A percentile compares a stretch with the other conserved stretches of the same genome.
Conservation (phyloP, 2,113 vertebrate genomes). For the Oryzias melastigma region DNA sequence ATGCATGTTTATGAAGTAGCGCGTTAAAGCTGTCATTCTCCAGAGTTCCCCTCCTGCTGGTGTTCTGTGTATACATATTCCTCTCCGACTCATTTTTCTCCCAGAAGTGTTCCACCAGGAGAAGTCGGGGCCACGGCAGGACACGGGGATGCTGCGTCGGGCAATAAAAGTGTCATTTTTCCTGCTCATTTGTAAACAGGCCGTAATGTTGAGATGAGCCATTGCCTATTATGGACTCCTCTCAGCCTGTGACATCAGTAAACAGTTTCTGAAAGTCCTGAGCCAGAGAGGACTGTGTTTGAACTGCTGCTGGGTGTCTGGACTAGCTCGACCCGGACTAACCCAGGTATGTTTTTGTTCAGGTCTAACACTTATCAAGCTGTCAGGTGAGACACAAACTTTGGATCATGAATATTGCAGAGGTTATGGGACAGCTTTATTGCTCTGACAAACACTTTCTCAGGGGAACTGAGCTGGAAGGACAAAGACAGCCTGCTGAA, state of each 20-base stretch:
- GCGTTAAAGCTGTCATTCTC: slow-evolving; percentile 56
- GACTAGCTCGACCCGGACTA: slow-evolving; percentile 61
- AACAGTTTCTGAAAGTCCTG: slow-evolving; percentile 36
- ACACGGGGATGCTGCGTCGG: slow-evolving; percentile 30
- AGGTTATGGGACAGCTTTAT: slow-evolving; percentile 72
- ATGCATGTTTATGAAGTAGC: slow-evolving; percentile 68
- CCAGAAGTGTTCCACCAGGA: slow-evolving; percentile 31
- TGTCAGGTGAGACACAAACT: slow-evolving; percentile 62
- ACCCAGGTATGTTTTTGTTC: slow-evolving; percentile 67
- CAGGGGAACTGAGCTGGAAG: slow-evolving; percentile 39
- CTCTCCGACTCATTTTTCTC: slow-evolving; percentile 30
- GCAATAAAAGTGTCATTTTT: slow-evolving; percentile 76
- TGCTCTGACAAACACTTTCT: slow-evolving; percentile 65
- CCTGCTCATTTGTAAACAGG: slow-evolving; percentile 66
- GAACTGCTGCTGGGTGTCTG: slow-evolving; percentile 64
- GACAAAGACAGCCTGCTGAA: slow-evolving; percentile 51
- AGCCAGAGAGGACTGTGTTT: slow-evolving; percentile 58
- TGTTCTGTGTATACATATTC: slow-evolving; percentile 11
- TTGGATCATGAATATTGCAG: slow-evolving; percentile 67
- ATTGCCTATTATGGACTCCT: slow-evolving; percentile 75
- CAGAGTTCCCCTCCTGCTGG: slow-evolving; percentile 5
- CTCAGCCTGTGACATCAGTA: slow-evolving; percentile 57
- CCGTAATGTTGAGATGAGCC: slow-evolving; percentile 70
- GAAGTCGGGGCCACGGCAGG: slow-evolving; percentile 23
- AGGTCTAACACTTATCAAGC: slow-evolving; percentile 61